Conservation (phyloP, 2,888 invertebrate genomes). For the Andrena bucephala region DNA sequence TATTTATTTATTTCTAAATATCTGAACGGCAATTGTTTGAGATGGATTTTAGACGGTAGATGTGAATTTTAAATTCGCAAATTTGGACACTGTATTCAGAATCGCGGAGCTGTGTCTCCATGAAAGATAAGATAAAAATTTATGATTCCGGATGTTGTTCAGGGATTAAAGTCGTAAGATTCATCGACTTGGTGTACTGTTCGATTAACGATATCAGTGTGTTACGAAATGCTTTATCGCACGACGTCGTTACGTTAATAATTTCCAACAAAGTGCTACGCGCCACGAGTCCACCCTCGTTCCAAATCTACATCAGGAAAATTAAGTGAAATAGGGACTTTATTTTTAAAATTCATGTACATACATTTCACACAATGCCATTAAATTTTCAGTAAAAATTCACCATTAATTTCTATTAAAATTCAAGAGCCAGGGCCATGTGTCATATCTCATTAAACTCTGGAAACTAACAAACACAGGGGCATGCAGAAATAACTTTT, state of each 20-base stretch:
- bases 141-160: constrained; percentile 40
- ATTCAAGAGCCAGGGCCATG: no score
- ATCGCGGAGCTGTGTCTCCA: constrained; percentile 14
- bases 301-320: neutral
- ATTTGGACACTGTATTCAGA: neutral
- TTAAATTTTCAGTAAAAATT: no score
- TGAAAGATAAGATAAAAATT: constrained; percentile 34
- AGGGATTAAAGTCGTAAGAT: constrained; percentile 19
- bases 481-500: no score
- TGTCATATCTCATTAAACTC: no score
- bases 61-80: constrained; percentile 25
- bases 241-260: neutral
- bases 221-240: constrained; percentile 42
- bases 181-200: constrained; percentile 16
- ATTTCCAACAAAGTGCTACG: neutral
- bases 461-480: no score
- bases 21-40: neutral
- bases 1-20: neutral
- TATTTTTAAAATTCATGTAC: neutral
- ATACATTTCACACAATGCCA: neutral
- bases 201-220: constrained; percentile 34
- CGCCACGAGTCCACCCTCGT: neutral
- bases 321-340: neutral
- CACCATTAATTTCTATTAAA: no score
- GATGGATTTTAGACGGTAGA: neutral